These are phyloP conservation scores for Beaufortia kweichowensis DNA, from an alignment of 2,113 vertebrate species.

Conservation along the genomic window DNA sequence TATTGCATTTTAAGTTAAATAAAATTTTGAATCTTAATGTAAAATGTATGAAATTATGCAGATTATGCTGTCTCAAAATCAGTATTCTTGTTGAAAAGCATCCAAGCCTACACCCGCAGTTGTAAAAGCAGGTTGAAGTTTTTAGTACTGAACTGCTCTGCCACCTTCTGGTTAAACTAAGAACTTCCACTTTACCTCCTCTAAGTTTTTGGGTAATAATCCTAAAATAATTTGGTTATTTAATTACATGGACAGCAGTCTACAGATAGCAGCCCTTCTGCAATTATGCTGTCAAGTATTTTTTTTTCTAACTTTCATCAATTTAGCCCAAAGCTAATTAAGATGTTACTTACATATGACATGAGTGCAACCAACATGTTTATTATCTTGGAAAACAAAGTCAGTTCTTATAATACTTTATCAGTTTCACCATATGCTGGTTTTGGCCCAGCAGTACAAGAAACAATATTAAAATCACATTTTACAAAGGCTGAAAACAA, in stretches of 20 bases:
- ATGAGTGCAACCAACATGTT: no score
- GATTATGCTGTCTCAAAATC: background rate
- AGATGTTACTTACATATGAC: no score
- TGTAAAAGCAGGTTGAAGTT: constrained; percentile 1
- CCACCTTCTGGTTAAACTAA: constrained; percentile 22
- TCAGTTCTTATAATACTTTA: no score
- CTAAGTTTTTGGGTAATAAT: background rate
- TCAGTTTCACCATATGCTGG: no score
- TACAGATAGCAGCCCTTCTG: no score
- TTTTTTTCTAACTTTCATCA: no score
- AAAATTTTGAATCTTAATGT: background rate
- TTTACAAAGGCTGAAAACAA: no score
- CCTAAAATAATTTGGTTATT: background rate
- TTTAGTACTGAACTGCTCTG: background rate
- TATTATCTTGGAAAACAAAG: no score
- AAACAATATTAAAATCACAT: background rate
- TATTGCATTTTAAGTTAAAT: background rate
- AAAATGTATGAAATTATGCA: background rate
- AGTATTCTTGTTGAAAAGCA: background rate
- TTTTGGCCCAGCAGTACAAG: background rate
- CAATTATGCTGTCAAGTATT: no score
- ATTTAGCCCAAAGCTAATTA: no score
- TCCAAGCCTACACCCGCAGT: background rate
- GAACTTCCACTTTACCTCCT: background rate
- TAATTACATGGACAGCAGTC: no score